Base-by-base conservation (phyloP, 2,888 invertebrate genomes). In the Proisotoma minuta region DNA sequence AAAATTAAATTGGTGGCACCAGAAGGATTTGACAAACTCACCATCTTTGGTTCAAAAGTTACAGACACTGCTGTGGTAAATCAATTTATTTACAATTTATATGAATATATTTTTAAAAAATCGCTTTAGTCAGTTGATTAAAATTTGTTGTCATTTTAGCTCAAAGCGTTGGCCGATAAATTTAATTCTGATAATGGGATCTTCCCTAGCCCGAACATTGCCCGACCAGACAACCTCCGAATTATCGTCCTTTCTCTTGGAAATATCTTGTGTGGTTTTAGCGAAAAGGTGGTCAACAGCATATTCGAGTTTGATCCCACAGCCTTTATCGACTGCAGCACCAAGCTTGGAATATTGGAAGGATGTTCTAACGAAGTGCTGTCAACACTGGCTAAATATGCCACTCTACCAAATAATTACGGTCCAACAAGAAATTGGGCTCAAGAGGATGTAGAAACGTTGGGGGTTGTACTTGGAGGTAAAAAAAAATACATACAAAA, bases 381-480 rank as follows among this genome's bases (percentile, higher is more conserved):
- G 3, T 48, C 66, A 1, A 65, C 70, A 10, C 57, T 73, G n/a
- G 72, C 73, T 2, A 43, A 60, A 5, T 64, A 67, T 56, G 71
- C 73, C 2, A 57, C 68, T 1, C 54, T 63, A 3, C 59, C 71
- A 0, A 59, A 63, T 5, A 73, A 69, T 53, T 73, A 71, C 48
- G 73, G 73, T 15, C 65, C 68, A 3, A 69, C 73, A 1, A 47
- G 66, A 18, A 57, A 66, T 18, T 73, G 73, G 73, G 66, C 58
- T 34, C 60, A 66, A 49, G 69, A 69, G 48, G 72, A 73, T 62
- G 58, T 73, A 24, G 61, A 68, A n/a, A 64, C 66, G 0, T 54
- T 73, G 24, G 73, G 73, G 2, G 70, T 73, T 23, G 68, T 72
- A 10, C 63, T 72, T 60, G 72, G 70, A 43, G 73, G 73, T 73